phyloP scores from a whole-genome alignment of 2,888 invertebrate species.

The Limnephilus auricula region DNA sequence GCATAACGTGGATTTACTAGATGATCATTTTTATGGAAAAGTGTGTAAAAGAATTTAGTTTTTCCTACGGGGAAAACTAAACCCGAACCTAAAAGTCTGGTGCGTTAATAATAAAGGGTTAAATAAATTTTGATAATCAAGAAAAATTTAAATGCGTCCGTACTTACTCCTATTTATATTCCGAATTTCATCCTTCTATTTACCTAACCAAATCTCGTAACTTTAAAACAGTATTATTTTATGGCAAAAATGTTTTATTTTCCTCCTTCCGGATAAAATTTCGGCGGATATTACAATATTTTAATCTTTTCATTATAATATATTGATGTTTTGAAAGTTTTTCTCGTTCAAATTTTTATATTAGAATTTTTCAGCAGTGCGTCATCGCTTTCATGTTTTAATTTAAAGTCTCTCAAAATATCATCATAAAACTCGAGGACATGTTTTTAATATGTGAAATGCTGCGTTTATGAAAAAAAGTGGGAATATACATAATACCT shows the following conservation, averaged over 20 bases:
- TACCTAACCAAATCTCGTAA: background rate
- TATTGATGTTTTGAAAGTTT: constrained; percentile 17
- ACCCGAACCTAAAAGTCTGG: too few species aligned
- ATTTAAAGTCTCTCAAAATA: constrained; percentile 20
- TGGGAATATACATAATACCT: background rate
- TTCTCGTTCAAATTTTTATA: constrained; percentile 22
- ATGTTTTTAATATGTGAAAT: background rate
- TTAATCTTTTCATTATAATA: constrained; percentile 19
- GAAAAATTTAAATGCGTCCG: background rate
- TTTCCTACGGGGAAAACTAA: too few species aligned
- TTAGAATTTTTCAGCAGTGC: background rate
- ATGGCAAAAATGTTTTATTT: background rate
- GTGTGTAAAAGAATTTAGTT: too few species aligned
- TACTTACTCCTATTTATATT: background rate
- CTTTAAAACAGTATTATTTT: background rate
- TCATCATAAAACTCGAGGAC: constrained; percentile 8
- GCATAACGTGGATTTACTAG: too few species aligned
- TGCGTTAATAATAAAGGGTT: too few species aligned
- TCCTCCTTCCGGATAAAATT: background rate
- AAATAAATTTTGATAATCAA: background rate
- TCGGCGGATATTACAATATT: constrained; percentile 16
- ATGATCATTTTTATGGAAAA: too few species aligned
- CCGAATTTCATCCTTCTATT: background rate
- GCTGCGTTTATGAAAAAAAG: background rate
- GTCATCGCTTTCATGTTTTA: constrained; percentile 3